Conservation (phyloP, 2,888 invertebrate genomes). For the Eremobia ochroleuca region DNA sequence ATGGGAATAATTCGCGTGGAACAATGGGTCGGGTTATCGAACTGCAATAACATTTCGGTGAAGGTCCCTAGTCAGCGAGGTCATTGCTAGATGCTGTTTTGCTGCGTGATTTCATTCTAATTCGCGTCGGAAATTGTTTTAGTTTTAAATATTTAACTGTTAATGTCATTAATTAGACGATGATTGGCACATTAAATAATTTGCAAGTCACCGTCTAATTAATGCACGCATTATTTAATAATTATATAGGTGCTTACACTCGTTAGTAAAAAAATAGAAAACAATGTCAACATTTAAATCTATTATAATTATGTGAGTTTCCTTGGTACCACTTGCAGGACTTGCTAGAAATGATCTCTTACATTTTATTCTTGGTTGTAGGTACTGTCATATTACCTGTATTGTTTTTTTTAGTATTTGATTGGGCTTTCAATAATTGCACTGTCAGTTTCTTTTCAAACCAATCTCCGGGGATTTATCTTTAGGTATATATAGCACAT, state of each 20-base stretch:
- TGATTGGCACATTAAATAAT: background rate
- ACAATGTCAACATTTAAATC: background rate
- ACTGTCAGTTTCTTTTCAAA: background rate
- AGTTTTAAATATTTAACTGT: conserved; percentile 36
- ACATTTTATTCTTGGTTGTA: background rate
- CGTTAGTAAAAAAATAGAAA: background rate
- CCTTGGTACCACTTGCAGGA: background rate
- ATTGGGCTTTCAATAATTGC: background rate
- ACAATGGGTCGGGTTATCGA: conserved; percentile 87
- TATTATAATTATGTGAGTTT: background rate
- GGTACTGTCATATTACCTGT: background rate
- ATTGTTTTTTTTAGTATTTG: background rate
- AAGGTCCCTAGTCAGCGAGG: conserved; percentile 88
- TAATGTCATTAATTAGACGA: conserved; percentile 20
- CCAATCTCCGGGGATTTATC: accelerated
- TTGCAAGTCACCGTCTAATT: background rate
- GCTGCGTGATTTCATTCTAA: conserved; percentile 66
- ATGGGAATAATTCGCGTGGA: conserved; percentile 85
- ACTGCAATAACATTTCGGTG: conserved; percentile 88
- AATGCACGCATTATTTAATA: background rate
- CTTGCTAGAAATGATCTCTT: too few species aligned
- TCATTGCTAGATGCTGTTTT: conserved; percentile 75
- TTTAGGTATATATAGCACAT: background rate
- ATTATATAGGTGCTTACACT: background rate
- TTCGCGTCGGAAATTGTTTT: conserved; percentile 42